Evolutionary conservation across 2,797 vertebrate genomes (phyloP).

Genomic region (Cyprinella venusta): DNA sequence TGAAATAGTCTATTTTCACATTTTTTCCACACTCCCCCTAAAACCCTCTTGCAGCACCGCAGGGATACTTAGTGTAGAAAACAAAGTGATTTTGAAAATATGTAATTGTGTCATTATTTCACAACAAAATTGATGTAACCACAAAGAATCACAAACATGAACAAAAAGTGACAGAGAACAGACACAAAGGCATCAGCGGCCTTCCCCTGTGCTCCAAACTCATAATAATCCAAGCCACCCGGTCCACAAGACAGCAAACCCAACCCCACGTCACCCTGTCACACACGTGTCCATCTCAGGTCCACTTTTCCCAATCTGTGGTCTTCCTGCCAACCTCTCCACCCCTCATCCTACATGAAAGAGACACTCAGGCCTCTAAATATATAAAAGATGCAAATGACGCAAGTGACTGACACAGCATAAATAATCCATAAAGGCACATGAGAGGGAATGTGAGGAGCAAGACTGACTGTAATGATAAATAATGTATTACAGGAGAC

Average conservation of each 20-base stretch:
- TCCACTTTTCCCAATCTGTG: slow-evolving; percentile 47
- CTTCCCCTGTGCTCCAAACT: slow-evolving; percentile 38
- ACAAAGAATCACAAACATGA: neutral
- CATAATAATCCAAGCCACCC: slow-evolving; percentile 22
- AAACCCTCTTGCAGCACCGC: neutral
- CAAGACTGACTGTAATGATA: slow-evolving; percentile 70
- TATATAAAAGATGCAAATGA: slow-evolving; percentile 71
- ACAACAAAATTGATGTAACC: neutral
- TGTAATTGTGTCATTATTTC: neutral
- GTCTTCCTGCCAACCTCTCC: slow-evolving; percentile 55
- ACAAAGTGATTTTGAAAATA: neutral
- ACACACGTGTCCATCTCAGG: slow-evolving; percentile 55
- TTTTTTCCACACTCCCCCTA: neutral
- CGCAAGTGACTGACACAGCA: slow-evolving; percentile 69
- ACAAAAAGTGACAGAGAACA: slow-evolving; percentile 33
- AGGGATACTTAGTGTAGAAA: neutral
- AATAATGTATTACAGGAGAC: slow-evolving; percentile 78
- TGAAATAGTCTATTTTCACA: too few relatives aligned
- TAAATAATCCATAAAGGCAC: slow-evolving; percentile 81
- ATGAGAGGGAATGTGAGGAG: slow-evolving; percentile 70
- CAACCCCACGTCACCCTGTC: slow-evolving; percentile 43
- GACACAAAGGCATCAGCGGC: slow-evolving; percentile 22
- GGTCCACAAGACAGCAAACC: slow-evolving; percentile 48
- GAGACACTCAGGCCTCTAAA: slow-evolving; percentile 53
- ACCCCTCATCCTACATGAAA: slow-evolving; percentile 63